Conservation (phyloP, 2,113 vertebrate genomes). For the Nothocercus julius region DNA sequence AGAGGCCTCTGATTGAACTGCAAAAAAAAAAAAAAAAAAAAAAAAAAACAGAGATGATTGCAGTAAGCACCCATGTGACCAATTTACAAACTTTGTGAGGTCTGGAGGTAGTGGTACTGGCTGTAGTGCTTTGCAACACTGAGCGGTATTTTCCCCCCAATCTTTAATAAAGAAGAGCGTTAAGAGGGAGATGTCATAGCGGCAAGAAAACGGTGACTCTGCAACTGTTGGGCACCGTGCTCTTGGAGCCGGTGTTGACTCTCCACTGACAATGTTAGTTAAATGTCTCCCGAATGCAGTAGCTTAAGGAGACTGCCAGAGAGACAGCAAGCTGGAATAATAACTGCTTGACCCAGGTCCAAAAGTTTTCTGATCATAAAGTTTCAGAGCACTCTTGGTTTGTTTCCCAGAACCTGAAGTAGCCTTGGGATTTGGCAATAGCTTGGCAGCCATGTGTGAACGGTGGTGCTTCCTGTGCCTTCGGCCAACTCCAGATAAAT, state of each 20-base stretch:
- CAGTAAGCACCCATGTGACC: neutral
- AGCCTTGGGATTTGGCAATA: constrained; percentile 43
- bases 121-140: neutral
- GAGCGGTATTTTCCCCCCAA: neutral
- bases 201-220: neutral
- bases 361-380: constrained; percentile 4
- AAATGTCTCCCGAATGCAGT: neutral
- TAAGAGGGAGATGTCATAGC: neutral
- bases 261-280: neutral
- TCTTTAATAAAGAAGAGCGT: neutral
- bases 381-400: constrained; percentile 24
- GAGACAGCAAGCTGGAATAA: neutral
- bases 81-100: neutral
- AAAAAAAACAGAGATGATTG: neutral
- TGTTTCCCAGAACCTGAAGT: constrained; percentile 43
- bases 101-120: neutral
- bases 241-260: neutral
- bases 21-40: neutral
- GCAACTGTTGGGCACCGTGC: accelerated
- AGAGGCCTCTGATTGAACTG: neutral
- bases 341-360: neutral
- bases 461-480: neutral
- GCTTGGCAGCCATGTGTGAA: neutral
- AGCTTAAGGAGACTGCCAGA: neutral
- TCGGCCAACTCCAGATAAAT: neutral